A percentile compares a stretch with the other conserved stretches of the same genome.
These are phyloP conservation scores for Chrysina gloriosa DNA, from an alignment of 2,888 invertebrate species.

Conservation along the genomic window DNA sequence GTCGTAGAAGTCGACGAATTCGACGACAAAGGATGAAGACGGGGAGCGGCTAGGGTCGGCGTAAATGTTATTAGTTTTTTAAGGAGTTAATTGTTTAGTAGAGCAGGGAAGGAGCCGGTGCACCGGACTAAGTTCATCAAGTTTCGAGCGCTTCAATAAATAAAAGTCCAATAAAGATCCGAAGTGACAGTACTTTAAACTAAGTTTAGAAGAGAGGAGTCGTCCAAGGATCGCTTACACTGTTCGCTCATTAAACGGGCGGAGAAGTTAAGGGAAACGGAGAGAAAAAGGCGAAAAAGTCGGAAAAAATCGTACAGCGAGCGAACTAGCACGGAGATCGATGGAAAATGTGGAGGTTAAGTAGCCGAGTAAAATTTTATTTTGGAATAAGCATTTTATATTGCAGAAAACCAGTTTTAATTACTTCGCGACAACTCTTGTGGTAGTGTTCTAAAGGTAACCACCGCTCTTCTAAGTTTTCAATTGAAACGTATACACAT, in stretches of 20 bases:
- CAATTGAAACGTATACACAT: too few species aligned
- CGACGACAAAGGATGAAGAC: background rate
- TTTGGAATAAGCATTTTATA: too few species aligned
- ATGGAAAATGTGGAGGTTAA: too few species aligned
- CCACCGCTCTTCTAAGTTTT: too few species aligned
- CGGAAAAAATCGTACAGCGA: too few species aligned
- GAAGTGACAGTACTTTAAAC: conserved; percentile 44
- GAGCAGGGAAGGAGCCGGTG: background rate
- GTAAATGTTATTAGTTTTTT: conserved; percentile 8
- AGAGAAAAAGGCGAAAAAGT: conserved; percentile 29
- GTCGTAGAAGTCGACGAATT: background rate
- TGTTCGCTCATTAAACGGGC: conserved; percentile 48
- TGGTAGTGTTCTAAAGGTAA: too few species aligned
- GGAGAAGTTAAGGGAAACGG: conserved; percentile 41
- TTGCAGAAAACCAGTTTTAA: too few species aligned
- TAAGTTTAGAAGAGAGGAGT: conserved; percentile 46
- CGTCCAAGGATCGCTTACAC: conserved; percentile 47
- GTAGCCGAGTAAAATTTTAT: too few species aligned
- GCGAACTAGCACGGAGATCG: too few species aligned
- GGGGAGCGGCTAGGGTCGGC: background rate
- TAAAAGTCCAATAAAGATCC: conserved; percentile 47
- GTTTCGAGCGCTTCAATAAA: conserved; percentile 36
- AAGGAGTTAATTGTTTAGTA: conserved; percentile 14
- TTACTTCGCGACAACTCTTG: too few species aligned
- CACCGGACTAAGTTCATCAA: conserved; percentile 34